These are phyloP conservation scores for Natator depressus DNA, from an alignment of 2,113 vertebrate genomes.

Conservation along the genomic window DNA sequence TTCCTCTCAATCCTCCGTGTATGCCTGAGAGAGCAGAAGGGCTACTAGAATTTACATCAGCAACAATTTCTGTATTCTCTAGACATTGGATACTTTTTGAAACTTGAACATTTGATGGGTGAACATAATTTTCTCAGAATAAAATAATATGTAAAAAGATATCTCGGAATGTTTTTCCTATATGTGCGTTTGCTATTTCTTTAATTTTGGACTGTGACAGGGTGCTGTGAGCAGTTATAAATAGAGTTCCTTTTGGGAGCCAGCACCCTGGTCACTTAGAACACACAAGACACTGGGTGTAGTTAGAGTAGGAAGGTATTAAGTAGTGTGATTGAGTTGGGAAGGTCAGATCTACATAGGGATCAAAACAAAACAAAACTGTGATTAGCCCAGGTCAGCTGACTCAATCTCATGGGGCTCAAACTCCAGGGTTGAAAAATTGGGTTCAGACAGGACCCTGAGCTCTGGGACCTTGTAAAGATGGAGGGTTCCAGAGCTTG, in stretches of 20 bases:
- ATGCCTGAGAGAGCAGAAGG: not conserved
- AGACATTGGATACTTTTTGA: not conserved
- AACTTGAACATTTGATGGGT: not conserved
- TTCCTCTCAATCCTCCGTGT: not conserved
- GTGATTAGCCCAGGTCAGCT: not conserved
- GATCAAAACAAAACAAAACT: not conserved
- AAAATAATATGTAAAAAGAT: not conserved
- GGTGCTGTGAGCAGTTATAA: not conserved
- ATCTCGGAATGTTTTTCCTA: not conserved
- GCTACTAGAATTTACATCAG: not conserved
- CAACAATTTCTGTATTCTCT: not conserved
- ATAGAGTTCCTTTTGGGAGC: not conserved
- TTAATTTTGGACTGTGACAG: not conserved
- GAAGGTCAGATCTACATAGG: not conserved
- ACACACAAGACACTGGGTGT: not conserved
- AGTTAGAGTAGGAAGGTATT: not conserved
- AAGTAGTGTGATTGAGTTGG: not conserved
- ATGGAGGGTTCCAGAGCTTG: too few species aligned
- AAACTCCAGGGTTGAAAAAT: not conserved
- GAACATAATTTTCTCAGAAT: not conserved
- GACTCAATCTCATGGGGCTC: not conserved
- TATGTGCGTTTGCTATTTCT: not conserved
- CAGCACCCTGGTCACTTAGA: not conserved
- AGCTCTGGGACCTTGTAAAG: not conserved
- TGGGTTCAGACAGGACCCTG: not conserved